Base-by-base conservation (phyloP, 2,888 invertebrate species). In the Ochropleura leucogaster region DNA sequence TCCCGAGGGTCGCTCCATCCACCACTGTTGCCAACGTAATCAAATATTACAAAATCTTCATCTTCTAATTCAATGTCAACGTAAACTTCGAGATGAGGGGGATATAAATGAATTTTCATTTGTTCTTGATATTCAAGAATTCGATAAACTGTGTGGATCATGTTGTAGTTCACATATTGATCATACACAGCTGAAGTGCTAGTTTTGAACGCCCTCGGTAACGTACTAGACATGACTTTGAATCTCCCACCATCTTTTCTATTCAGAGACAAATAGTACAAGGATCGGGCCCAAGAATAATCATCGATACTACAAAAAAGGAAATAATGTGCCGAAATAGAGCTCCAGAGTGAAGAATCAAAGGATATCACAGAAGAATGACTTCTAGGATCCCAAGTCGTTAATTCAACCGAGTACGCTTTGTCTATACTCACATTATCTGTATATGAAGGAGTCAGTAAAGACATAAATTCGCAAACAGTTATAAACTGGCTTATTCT, bases 1-100 rank as follows among this genome's bases (percentile, higher is more conserved):
- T 94, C 93, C 60, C 93, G 87, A 4, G 88, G 90, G 80, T 94
- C 94, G 67, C 82, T 92, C 92, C 93, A 93, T 10, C 93, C 93
- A 5, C 93, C 93, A 63, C 88, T 89, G 20, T 87, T 90, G 62
- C 90, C 89, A 16, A 85, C 78, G 64, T 91, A 90, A 80, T 92
- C 92, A 55, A 91, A 90, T 64, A 85, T 84, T 7, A 88, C 67
- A 71, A 85, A 90, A 12, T 90, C 90, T 46, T 92, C 89, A 18
- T 88, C 85, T 20, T 92, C 90, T 47, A 92, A 73, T 46, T 91
- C 90, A 40, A 94, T 85, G 68, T 91, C 74, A 20, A 89, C 79
- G 63, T 90, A 90, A 18, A 93, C 64, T 85, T 93, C 91, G 20
- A 94, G 65, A 79, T 88, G 82, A 30, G 84, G 47, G 8, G 93